Base-by-base conservation (phyloP, 1,140 invertebrate species). In the Drosophila mojavensis region DNA sequence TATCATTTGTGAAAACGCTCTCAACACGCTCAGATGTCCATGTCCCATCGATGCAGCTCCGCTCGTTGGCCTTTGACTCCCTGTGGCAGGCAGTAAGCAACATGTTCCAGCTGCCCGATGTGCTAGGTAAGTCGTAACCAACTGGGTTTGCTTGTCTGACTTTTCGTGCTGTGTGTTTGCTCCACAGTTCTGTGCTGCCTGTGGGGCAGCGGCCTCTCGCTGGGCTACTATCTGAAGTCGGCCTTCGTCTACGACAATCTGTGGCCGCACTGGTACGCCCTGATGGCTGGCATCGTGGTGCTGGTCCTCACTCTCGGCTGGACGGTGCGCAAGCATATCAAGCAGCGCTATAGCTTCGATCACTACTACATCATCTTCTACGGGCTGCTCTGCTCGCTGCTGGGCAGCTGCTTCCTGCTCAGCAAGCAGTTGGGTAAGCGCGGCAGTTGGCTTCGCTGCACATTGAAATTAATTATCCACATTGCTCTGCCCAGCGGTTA, bases 331-430 rank as follows among this genome's bases (percentile, higher is more conserved):
- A 91, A 91, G 59, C 75, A 74, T 13, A 60, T 56, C 50, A 74
- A 75, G 24, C 81, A 78, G 20, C 66, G 88, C 43, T 85, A 91
- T 41, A 78, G 76, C 45, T 91, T 71, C 33, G 86, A 91, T 74
- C 88, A 91, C 26, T 91, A 72, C 63, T 91, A 91, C 24, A 71
- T 91, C 5, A 86, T 91, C 0, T 90, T 91, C 58, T 91, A 91
- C 15, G 90, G 90, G 0, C 30, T 91, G 20, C 65, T 91, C 1
- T 91, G 90, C 24, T 83, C 75, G 4, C 54, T 91, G 11, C 78
- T 91, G 54, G 88, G 90, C 17, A 78, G 80, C 41, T 91, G 86
- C 60, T 91, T 91, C 50, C 82, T 91, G 81, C 71, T 91, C 5
- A 90, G 78, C 58, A 90, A 78, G 20, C 84, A 89, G 50, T 43